Evolutionary conservation across 2,113 vertebrate genomes (phyloP).

Genomic region (Thamnaconus septentrionalis): DNA sequence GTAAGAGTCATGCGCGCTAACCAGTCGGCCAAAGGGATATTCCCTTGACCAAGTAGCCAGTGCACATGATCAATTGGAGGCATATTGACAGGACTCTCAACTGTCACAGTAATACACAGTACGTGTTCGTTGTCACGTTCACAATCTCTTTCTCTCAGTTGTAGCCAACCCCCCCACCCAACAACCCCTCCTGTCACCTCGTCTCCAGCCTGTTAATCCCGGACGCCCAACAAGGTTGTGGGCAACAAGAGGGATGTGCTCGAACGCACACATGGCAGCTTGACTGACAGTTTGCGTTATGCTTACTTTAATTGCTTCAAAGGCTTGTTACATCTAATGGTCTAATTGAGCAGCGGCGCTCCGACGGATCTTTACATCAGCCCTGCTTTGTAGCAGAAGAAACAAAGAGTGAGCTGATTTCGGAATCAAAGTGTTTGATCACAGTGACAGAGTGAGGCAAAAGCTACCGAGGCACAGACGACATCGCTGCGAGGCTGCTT

Average conservation of each 20-base stretch:
- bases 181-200: slow-evolving; percentile 32
- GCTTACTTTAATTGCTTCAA: neutral
- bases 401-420: neutral
- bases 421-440: neutral
- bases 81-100: too few relatives aligned
- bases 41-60: too few relatives aligned
- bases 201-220: slow-evolving; percentile 45
- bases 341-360: neutral
- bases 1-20: too few relatives aligned
- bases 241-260: neutral
- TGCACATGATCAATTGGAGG: too few relatives aligned
- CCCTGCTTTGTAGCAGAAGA: neutral
- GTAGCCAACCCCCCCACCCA: slow-evolving; percentile 12
- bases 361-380: slow-evolving; percentile 1
- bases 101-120: too few relatives aligned
- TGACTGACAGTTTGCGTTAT: neutral
- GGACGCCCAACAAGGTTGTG: slow-evolving; percentile 18
- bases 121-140: too few relatives aligned
- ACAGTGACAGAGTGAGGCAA: neutral
- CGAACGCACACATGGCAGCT: neutral
- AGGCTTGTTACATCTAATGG: neutral
- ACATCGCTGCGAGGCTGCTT: neutral
- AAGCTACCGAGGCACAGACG: neutral
- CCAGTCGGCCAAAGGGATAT: too few relatives aligned
- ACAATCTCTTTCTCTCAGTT: slow-evolving; percentile 6